Evolutionary conservation across 2,113 vertebrate genomes (phyloP).

Genomic region (Eurypyga helias): DNA sequence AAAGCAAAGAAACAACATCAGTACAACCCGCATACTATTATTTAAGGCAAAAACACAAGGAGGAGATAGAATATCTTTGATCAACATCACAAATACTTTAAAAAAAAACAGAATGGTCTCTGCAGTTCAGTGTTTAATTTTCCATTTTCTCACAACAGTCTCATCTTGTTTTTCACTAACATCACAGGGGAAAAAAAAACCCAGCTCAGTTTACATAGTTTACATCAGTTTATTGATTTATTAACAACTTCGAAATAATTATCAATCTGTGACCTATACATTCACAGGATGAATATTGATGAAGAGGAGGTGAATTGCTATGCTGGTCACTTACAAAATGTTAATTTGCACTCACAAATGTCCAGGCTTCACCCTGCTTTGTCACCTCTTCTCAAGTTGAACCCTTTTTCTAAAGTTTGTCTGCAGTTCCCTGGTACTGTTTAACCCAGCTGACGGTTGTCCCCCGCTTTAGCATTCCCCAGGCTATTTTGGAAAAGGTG

Average conservation of each 20-base stretch:
- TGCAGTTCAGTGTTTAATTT: background rate
- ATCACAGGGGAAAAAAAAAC: background rate
- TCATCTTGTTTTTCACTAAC: background rate
- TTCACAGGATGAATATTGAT: background rate
- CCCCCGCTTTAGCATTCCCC: background rate
- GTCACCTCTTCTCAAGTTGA: background rate
- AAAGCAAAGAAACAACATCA: background rate
- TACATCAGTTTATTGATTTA: background rate
- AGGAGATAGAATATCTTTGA: background rate
- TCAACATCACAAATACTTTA: background rate
- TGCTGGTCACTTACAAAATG: background rate
- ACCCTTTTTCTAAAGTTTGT: background rate
- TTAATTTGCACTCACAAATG: accelerated
- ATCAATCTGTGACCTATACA: background rate
- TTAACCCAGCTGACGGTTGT: background rate
- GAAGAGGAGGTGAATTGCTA: background rate
- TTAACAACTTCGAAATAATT: background rate
- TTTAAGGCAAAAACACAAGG: background rate
- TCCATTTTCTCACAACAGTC: background rate
- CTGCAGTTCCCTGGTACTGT: background rate
- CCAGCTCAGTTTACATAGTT: background rate
- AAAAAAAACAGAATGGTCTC: background rate
- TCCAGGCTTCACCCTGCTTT: background rate
- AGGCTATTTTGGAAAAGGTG: background rate
- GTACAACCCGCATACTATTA: background rate